Evolutionary conservation across 2,797 vertebrate genomes (phyloP).

Genomic region (Hoplostethus mediterraneus): DNA sequence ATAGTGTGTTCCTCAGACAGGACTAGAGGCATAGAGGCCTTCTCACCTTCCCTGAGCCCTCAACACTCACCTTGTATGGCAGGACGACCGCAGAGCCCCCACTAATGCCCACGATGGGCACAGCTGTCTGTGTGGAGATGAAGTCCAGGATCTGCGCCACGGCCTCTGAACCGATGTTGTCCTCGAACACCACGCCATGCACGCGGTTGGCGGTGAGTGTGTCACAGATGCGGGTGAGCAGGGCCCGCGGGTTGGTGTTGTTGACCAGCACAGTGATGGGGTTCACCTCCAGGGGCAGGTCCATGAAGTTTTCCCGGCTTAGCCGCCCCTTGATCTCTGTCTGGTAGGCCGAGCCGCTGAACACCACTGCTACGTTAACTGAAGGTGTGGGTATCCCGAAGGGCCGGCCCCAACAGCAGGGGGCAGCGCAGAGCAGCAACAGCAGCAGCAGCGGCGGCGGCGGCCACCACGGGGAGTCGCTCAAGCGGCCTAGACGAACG

Average conservation of each 20-base stretch:
- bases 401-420: constrained; percentile 76
- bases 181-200: constrained; percentile 95
- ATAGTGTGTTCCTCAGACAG: neutral
- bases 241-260: constrained; percentile 94
- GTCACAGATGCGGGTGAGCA: constrained; percentile 93
- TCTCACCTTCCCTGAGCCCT: neutral
- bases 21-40: neutral
- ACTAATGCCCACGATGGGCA: constrained; percentile 96
- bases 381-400: constrained; percentile 82
- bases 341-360: constrained; percentile 91
- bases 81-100: constrained; percentile 95
- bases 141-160: constrained; percentile 98
- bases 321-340: constrained; percentile 89
- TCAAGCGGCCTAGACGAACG: constrained; percentile 81
- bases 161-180: constrained; percentile 94
- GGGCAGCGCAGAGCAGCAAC: constrained; percentile 63
- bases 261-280: constrained; percentile 94
- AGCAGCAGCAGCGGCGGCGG: constrained; percentile 65
- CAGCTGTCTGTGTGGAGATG: constrained; percentile 93
- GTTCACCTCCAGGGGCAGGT: constrained; percentile 95
- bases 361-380: constrained; percentile 94
- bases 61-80: constrained; percentile 91
- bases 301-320: constrained; percentile 94
- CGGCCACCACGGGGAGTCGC: constrained; percentile 83
- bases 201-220: constrained; percentile 90